Base-by-base conservation (phyloP, 1,140 invertebrate species). In the Choristoneura fumiferana region DNA sequence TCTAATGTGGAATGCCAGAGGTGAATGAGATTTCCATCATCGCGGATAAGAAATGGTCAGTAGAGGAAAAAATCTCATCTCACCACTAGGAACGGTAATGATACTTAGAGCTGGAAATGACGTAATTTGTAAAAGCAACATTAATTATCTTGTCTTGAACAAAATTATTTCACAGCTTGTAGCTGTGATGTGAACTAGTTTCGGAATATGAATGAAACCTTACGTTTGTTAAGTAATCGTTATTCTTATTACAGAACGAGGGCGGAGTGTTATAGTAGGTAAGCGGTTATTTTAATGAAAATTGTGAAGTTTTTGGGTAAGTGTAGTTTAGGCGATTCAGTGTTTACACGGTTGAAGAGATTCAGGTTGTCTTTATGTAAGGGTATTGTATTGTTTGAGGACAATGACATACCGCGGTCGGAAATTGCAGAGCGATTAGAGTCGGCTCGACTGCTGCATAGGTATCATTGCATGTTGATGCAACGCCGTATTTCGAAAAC, bases 291-390 rank as follows among this genome's bases (percentile, higher is more conserved):
- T 9, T 34, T 5, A 34, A 5, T 34, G 4, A 34, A 22, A 49
- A 8, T 33, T 49, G 29, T 49, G 43, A n/a, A n/a, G 18, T 49
- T 49, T 49, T 52, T 9, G 12, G 13, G 18, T 33, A 55, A 55
- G 37, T 35, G 54, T 60, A 3, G 22, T 29, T 29, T 29, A 29
- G 52, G 35, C 18, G 52, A 22, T 58, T 56, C 38, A 53, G 55
- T 54, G 61, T 57, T 56, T 61, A 59, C 60, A 65, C 67, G 71
- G 64, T 68, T 60, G 49, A 58, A 57, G 54, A 60, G 54, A 76
- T 71, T 63, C 55, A 68, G 71, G 73, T 71, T 67, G 52, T 34
- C 55, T 61, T 73, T 71, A 71, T 67, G 57, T 67, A 73, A 72
- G 43, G 49, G 40, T 29, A 61, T 72, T 72, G 40, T 29, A 61